Conservation (phyloP, 2,113 vertebrate species). For the Gallinago media region DNA sequence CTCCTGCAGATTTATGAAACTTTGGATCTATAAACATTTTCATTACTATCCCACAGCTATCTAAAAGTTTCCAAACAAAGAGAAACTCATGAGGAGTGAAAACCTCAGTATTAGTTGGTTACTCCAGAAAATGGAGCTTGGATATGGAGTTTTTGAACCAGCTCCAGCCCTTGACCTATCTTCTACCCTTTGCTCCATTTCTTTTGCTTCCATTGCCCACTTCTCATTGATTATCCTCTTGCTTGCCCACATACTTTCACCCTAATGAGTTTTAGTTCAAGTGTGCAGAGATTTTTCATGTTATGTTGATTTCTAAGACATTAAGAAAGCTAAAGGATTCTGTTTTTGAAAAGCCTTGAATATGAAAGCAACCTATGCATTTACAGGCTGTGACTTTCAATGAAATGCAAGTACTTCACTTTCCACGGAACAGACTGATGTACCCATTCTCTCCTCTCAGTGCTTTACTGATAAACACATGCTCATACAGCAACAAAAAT, state of each 20-base stretch:
- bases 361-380: not conserved
- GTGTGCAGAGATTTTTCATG: not conserved
- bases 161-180: not conserved
- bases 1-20: constrained; percentile 4
- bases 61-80: constrained; percentile 33
- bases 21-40: constrained; percentile 35
- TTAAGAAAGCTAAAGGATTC: not conserved
- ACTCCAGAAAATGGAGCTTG: not conserved
- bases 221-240: not conserved
- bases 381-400: not conserved
- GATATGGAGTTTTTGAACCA: not conserved
- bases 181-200: not conserved
- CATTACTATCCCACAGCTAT: not conserved
- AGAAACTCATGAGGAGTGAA: not conserved
- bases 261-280: not conserved
- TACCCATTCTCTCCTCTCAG: not conserved
- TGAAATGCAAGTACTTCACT: not conserved
- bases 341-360: not conserved
- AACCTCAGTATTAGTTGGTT: not conserved
- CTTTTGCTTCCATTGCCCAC: not conserved
- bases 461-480: not conserved
- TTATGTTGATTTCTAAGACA: not conserved
- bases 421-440: not conserved
- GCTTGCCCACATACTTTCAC: not conserved
- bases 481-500: not conserved